Base-by-base conservation (phyloP, 2,797 vertebrate genomes). In the Poecilia gillii region DNA sequence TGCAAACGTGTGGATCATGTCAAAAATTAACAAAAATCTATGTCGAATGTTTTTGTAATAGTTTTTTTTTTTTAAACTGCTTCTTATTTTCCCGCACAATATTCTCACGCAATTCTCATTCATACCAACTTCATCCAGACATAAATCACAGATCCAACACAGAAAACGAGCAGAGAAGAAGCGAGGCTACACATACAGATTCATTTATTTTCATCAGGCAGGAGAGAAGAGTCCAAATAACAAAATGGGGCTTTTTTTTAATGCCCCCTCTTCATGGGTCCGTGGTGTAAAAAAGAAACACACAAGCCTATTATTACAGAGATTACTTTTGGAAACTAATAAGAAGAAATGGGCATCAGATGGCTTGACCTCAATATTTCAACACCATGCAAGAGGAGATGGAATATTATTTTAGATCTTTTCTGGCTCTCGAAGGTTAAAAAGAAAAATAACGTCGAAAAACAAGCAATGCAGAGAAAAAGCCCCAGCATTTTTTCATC, bases 121-220 rank as follows among this genome's bases (percentile, higher is more conserved):
- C 33, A 9, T 64, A 8, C 33, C 91, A 79, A 51, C 4, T 16
- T 31, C 28, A 75, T 88, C 25, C 57, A 1, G 71, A 75, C 84
- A 49, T 72, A 88, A 87, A 77, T 23, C 41, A 16, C 53, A 72
- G 74, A 83, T 78, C 59, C 2, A 47, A 73, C 57, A 84, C 81
- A 64, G 77, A 41, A 78, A 86, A 88, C 62, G 2, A 81, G 47
- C 11, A 73, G 39, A 81, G 81, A 82, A 79, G 23, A 79, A 86
- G 84, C n/a, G 45, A 83, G 79, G 77, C 80, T 72, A 66, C 79
- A 47, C 47, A 62, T 73, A 84, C 78, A 81, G 74, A 81, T 88
- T 89, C 87, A 85, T 91, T 87, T 86, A 72, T 88, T 89, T 89
- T 87, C 75, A 90, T 84, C 84, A 86, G 88, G 72, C 20, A 18